Base-by-base conservation (phyloP, 1,140 invertebrate genomes). In the Sycophila sp. region DNA sequence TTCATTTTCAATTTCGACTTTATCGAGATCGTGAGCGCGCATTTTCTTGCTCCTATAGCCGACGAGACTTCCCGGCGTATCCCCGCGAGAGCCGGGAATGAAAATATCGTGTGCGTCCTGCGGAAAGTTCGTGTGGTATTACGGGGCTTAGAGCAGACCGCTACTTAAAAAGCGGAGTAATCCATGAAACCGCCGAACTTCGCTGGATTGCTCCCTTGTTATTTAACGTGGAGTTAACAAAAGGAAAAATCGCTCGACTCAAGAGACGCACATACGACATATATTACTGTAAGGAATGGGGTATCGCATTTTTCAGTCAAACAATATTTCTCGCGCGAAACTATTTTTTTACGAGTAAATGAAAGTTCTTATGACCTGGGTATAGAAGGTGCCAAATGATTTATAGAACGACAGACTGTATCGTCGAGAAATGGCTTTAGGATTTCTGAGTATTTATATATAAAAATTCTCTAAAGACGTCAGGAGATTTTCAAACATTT, bases 1-100 rank as follows among this genome's bases (percentile, higher is more conserved):
- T 55, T 55, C 28, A 55, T 55, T 55, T 55, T 34, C 51, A 55
- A 22, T 55, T 55, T 55, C 4, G 51, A 32, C 30, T 55, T 55
- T 55, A 55, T 55, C 51, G 30, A 32, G 28, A 32, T 34, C 51
- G 17, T 55, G 30, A 55, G 11, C 28, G 15, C 19, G 51, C 49
- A 55, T 55, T 32, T 34, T 34, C 51, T n/a, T 8, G 51, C 30
- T 55, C 19, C 10, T 19, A 8, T 24, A 24, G 19, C 17, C n/a
- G n/a, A n/a, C n/a, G n/a, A n/a, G n/a, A 42, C 6, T 42, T 42
- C 3, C 38, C 13, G 6, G 5, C 24, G 49, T 53, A 53, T 53
- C 19, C 49, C 49, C 26, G 26, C 49, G 19, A 53, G 49, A 30
- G 28, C 49, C 13, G 13, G 5, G 49, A 10, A n/a, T 8, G 13